Evolutionary conservation across 2,888 invertebrate species (phyloP).

Genomic region (Sarcophaga rosellei): DNA sequence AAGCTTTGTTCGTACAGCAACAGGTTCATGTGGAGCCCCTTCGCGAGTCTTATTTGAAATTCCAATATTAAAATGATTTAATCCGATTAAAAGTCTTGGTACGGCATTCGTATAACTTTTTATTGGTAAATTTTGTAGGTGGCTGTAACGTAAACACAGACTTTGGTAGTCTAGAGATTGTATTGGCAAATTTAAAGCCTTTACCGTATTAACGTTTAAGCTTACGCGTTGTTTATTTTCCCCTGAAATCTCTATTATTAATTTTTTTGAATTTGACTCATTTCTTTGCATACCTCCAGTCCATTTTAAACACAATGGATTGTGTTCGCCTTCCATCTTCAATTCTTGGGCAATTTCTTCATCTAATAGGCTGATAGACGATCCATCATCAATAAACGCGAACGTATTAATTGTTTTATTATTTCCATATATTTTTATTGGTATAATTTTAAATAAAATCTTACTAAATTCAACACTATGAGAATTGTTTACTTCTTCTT

Average conservation of each 20-base stretch:
- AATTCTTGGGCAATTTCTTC: conserved; percentile 11
- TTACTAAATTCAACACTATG: conserved; percentile 6
- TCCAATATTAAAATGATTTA: conserved; percentile 43
- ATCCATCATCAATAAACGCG: conserved; percentile 12
- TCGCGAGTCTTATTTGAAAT: conserved; percentile 32
- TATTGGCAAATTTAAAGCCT: conserved; percentile 17
- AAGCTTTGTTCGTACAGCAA: conserved; percentile 24
- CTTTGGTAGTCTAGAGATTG: conserved; percentile 30
- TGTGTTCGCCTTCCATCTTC: neutral
- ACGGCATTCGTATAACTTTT: conserved; percentile 36
- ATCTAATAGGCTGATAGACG: conserved; percentile 21
- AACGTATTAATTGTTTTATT: conserved; percentile 18
- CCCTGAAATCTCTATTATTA: conserved; percentile 35
- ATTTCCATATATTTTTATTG: conserved; percentile 31
- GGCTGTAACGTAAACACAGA: neutral
- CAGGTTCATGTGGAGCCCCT: conserved; percentile 22
- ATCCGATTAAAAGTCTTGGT: conserved; percentile 34
- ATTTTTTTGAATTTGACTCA: conserved; percentile 26
- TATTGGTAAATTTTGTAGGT: conserved; percentile 38
- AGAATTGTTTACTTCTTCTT: conserved; percentile 11
- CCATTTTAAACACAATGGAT: conserved; percentile 11
- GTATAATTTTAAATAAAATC: conserved; percentile 50
- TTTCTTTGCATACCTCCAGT: conserved; percentile 5
- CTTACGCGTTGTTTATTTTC: conserved; percentile 1
- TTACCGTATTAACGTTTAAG: conserved; percentile 30